Evolutionary conservation across 2,113 vertebrate species (phyloP).

Genomic region (Furnarius figulus): DNA sequence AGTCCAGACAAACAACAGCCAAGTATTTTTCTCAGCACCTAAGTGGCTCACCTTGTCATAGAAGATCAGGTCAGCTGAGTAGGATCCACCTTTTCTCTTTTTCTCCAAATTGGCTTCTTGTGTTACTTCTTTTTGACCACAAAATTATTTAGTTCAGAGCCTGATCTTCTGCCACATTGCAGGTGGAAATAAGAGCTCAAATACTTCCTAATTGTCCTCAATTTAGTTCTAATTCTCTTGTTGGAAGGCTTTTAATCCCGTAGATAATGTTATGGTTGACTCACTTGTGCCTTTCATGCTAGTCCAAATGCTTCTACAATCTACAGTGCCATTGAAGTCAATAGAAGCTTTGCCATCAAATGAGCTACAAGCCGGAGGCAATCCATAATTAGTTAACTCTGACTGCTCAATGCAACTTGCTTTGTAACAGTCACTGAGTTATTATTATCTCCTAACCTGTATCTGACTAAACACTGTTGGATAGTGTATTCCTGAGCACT

Average conservation of each 20-base stretch:
- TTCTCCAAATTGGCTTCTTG: neutral
- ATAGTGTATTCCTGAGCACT: neutral
- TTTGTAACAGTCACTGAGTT: neutral
- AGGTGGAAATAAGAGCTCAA: neutral
- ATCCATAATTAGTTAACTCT: constrained; percentile 13
- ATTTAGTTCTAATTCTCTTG: neutral
- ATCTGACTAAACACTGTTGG: neutral
- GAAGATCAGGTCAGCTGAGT: neutral
- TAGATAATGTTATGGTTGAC: neutral
- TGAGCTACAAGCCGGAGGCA: neutral
- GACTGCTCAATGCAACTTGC: neutral
- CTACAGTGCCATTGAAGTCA: neutral
- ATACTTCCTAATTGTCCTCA: neutral
- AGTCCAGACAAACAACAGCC: neutral
- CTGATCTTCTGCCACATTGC: neutral
- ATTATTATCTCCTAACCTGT: constrained; percentile 11
- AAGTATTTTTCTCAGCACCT: neutral
- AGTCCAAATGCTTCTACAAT: neutral
- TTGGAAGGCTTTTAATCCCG: neutral
- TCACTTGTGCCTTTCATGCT: neutral
- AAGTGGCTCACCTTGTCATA: neutral
- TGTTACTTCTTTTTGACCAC: neutral
- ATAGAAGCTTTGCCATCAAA: neutral
- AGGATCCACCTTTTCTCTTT: neutral
- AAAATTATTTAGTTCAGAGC: neutral